Evolutionary conservation across 2,888 invertebrate species (phyloP).

Genomic region (Uloborus plumipes): DNA sequence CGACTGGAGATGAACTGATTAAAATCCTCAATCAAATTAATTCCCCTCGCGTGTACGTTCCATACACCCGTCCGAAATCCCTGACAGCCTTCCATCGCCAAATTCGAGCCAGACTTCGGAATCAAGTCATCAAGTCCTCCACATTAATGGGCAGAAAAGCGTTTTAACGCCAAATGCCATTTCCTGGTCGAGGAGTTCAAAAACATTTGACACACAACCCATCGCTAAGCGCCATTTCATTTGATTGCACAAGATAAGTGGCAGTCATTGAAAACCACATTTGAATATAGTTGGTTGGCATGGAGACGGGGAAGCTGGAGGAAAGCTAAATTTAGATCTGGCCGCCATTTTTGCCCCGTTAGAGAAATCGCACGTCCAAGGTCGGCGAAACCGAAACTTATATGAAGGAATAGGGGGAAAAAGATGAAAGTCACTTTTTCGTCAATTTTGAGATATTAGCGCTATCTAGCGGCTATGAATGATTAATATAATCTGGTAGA

Average conservation of each 20-base stretch:
- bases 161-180: conserved; percentile 33
- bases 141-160: conserved; percentile 15
- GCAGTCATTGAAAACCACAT: conserved; percentile 63
- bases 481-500: no score
- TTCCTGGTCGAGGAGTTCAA: conserved; percentile 48
- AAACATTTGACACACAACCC: conserved; percentile 60
- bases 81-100: no score
- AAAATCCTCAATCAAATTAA: no score
- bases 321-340: conserved; percentile 1
- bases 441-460: no score
- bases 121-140: conserved; percentile 2
- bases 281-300: conserved; percentile 59
- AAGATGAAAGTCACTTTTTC: no score
- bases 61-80: no score
- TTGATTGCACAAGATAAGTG: conserved; percentile 63
- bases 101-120: neutral
- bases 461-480: no score
- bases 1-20: no score
- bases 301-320: conserved; percentile 17
- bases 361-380: no score
- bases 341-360: conserved; percentile 20
- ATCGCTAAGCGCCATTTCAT: conserved; percentile 61
- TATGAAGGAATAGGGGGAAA: no score
- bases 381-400: no score
- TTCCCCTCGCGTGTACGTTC: no score